Percentiles rank a stretch among this genome's conserved stretches.
Evolutionary conservation across 2,888 invertebrate species (phyloP).

Genomic region (Eilema depressum): DNA sequence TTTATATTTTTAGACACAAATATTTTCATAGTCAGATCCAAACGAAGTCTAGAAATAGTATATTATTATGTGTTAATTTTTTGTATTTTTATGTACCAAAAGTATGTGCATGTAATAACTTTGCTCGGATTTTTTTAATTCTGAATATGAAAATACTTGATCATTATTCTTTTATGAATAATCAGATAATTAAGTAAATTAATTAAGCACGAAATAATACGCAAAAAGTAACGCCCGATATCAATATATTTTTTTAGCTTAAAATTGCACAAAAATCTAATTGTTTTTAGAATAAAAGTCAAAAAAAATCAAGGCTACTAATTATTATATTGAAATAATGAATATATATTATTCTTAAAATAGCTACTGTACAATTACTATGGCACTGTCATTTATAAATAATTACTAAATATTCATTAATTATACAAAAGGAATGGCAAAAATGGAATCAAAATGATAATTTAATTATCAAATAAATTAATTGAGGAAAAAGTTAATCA

Average conservation of each 20-base stretch:
- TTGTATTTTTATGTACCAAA: neutral
- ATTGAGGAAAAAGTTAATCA: constrained; percentile 24
- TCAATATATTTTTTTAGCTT: neutral
- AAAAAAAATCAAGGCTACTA: constrained; percentile 33
- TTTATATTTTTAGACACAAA: neutral
- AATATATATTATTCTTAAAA: constrained; percentile 49
- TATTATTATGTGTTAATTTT: too few species aligned
- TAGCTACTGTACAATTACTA: constrained; percentile 62
- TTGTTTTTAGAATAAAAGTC: neutral
- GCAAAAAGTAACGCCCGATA: neutral
- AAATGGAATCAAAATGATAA: constrained; percentile 48
- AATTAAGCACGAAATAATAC: constrained; percentile 10
- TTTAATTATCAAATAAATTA: constrained; percentile 43
- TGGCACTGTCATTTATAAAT: constrained; percentile 65
- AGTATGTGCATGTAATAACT: neutral
- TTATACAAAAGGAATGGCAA: constrained; percentile 47
- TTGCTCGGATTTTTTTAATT: neutral
- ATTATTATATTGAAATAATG: constrained; percentile 40
- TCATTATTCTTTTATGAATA: too few species aligned
- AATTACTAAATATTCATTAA: constrained; percentile 46
- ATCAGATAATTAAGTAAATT: neutral
- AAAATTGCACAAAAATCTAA: neutral
- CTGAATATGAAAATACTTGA: neutral
- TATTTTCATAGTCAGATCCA: neutral
- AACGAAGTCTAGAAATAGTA: neutral